phyloP scores from a whole-genome alignment of 2,797 vertebrate species.

The Betta splendens region DNA sequence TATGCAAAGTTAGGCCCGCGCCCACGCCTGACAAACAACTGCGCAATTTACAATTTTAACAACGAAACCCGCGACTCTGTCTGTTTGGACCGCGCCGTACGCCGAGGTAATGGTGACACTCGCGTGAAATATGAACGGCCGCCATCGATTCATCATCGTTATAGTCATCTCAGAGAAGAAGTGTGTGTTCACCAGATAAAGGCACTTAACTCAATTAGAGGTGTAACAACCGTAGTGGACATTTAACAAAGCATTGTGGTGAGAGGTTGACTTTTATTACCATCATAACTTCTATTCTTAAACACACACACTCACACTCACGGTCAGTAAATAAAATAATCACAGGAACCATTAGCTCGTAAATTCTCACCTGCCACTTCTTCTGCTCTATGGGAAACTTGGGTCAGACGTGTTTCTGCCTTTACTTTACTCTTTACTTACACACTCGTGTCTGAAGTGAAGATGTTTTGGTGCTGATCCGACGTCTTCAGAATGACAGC shows the following conservation, averaged over 20 bases:
- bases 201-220: constrained; percentile 9
- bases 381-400: constrained; percentile 8
- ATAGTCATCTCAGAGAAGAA: constrained; percentile 6
- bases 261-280: constrained; percentile 16
- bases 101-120: constrained; percentile 11
- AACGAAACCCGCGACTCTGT: constrained; percentile 22
- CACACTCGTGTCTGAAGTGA: constrained; percentile 14
- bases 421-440: constrained; percentile 10
- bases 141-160: constrained; percentile 35
- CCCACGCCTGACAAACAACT: constrained; percentile 35
- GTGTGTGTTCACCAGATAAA: constrained; percentile 19
- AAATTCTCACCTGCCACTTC: constrained; percentile 11
- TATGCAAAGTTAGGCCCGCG: constrained; percentile 51
- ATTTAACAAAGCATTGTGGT: constrained; percentile 3
- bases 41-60: constrained; percentile 40
- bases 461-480: constrained; percentile 11
- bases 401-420: constrained; percentile 2
- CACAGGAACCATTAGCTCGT: constrained; percentile 5
- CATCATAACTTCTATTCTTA: neutral
- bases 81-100: constrained; percentile 16
- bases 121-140: constrained; percentile 13
- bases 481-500: constrained; percentile 34
- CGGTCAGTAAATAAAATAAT: neutral
- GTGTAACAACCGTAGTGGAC: neutral
- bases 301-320: neutral